Evolutionary conservation across 2,888 invertebrate species (phyloP), one percentile per base, ranked within the genome.

Genomic region (Apocheima hispidaria): DNA sequence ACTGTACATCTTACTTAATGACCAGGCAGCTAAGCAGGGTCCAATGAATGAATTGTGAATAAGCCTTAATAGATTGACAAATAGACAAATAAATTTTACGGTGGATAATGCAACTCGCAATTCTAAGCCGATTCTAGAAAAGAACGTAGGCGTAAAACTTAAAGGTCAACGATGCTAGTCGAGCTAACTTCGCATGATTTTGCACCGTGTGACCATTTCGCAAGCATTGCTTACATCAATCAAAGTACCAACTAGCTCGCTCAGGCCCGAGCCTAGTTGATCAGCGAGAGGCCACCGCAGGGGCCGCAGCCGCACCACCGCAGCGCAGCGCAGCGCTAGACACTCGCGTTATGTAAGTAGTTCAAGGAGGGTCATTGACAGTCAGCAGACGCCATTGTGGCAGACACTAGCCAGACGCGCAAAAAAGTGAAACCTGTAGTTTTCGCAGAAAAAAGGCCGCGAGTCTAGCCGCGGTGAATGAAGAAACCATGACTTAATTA

Each of bases 361-460:
- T 90, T 90, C 92, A 92, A 92, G 92, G 92, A 81, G 77, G 91
- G 87, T 89, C 90, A 79, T 83, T 86, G 90, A 70, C 70, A 43
- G 63, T 48, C 48, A 77, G 77, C 80, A 74, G 81, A 79, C 86
- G 77, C 78, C 82, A 84, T 83, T 78, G 79, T 76, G 83, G 78
- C 87, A 91, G 90, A 91, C 91, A 77, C 77, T 73, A 77, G 80
- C 88, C 87, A 92, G 92, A 91, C 92, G 83, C 77, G 74, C 89
- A 92, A 92, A 91, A 91, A 92, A 90, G 88, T 88, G 88, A 90
- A 91, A 90, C 88, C 82, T 80, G 81, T 78, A 81, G 78, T 88
- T 89, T 89, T 86, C 82, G 78, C 75, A 71, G 61, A 70, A 72
- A 70, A 71, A 70, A 69, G 63, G 60, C 65, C 60, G 63, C 62